Base-by-base conservation (phyloP, 2,113 vertebrate species). In the Calidris pygmaea region DNA sequence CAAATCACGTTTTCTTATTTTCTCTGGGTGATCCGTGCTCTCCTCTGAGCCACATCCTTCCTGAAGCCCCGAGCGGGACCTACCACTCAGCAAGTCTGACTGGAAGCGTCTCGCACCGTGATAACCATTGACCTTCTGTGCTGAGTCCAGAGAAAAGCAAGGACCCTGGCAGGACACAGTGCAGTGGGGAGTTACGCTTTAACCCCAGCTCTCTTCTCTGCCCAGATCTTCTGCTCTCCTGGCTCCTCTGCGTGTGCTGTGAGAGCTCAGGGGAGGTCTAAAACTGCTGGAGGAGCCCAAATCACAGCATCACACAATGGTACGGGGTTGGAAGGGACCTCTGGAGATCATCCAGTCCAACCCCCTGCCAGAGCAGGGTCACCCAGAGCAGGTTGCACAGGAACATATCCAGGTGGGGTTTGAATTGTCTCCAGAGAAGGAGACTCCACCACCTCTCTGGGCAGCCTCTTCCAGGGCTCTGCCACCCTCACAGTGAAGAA, bases 151-250 rank as follows among this genome's bases (percentile, higher is more conserved):
- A 16, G 35, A 35, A 14, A 52, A 41, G 23, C 55, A 43, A 27
- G 11, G 37, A 4, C 34, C 7, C 62, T 23, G 67, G 72, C 43
- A 8, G 37, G 0, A 2, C 60, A 52, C 59, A 14, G 1, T 4
- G 79, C 89, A 66, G 70, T 9, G 22, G 53, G 37, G 19, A 77
- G 91, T 95, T 95, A 89, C 3, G 84, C 73, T 95, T 97, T 95
- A 97, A 97, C 94, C 56, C 1, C 0, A 34, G 52, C 85, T 70
- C 37, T 60, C 48, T 13, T 43, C 85, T 50, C 86, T 52, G 47
- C 18, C 53, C 0, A 0, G 2, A 56, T 47, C 72, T 56, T 73
- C 1, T 9, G 58, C 75, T 48, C 63, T 53, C n/a, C 26, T 12
- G 6, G 50, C 37, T 82, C 30, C 48, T 53, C 89, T 8, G 18